Evolutionary conservation across 2,888 invertebrate genomes (phyloP), one percentile per base, ranked within the genome.

Genomic region (Lysandra bellargus): DNA sequence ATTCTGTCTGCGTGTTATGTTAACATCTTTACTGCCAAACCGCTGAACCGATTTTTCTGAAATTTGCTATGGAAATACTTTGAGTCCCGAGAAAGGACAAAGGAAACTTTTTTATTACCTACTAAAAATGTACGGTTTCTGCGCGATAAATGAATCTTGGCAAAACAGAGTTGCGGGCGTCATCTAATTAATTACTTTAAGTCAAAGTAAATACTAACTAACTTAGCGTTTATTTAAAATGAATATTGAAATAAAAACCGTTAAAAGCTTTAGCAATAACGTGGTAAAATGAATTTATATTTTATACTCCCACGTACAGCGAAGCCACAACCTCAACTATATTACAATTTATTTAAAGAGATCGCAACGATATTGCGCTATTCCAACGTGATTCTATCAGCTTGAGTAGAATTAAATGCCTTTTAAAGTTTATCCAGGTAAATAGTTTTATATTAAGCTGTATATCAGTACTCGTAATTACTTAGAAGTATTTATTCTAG

Each of bases 281-380:
- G 64, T 14, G 64, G 30, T 69, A 14, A 49, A 69, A 69, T 69
- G 33, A 69, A 69, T 69, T 17, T 69, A 69, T 69, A 69, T 37
- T 69, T 44, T 6, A 33, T 17, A 33, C 64, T 69, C 33, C 33
- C 64, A 69, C 23, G 64, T 69, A 30, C 30, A 9, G 7, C 7
- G 4, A 12, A 14, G 14, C 69, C 33, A 37, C 69, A 69, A 4
- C 4, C 69, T 69, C 69, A 69, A 37, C 69, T 14, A 17, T 33
- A 69, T 69, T 69, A 69, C 69, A 69, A 69, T 69, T 69, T 37
- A 69, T 69, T 5, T 69, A 33, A 69, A 69, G 69, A 69, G 33
- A 37, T 69, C 2, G 33, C 69, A 64, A 17, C 33, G 4, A 69
- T 37, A 69, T 69, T 37, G 37, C 69, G 69, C 69, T 37, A 69